Conservation (phyloP, 2,797 vertebrate species). For the Cheirogaleus major region DNA sequence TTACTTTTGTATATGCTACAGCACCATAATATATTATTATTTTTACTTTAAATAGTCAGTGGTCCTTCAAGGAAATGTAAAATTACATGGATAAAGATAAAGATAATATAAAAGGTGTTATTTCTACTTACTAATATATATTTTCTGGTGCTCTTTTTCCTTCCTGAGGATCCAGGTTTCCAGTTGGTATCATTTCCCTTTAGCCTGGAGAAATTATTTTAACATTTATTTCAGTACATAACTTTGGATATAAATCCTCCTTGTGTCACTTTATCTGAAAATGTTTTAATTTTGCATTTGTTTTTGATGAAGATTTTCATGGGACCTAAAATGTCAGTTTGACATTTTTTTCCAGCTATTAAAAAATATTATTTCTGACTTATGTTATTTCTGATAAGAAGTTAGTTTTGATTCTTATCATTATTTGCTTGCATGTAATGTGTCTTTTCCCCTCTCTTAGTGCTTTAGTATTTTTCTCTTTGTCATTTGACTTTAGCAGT, state of each 20-base stretch:
- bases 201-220: not conserved
- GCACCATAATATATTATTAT: not conserved
- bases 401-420: not conserved
- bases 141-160: not conserved
- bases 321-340: not conserved
- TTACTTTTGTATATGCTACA: not conserved
- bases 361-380: not conserved
- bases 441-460: not conserved
- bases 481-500: not conserved
- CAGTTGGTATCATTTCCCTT: not conserved
- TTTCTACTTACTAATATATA: not conserved
- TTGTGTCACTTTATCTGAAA: not conserved
- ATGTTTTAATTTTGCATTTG: not conserved
- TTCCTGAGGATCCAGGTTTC: not conserved
- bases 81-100: not conserved
- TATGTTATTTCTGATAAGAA: not conserved
- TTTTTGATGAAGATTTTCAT: not conserved
- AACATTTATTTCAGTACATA: not conserved
- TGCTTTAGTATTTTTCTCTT: not conserved
- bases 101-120: not conserved
- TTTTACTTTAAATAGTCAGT: not conserved
- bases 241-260: not conserved
- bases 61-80: not conserved
- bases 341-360: not conserved
- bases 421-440: not conserved